phyloP scores from a whole-genome alignment of 2,113 vertebrate genomes.

The Odobenus rosmarus region DNA sequence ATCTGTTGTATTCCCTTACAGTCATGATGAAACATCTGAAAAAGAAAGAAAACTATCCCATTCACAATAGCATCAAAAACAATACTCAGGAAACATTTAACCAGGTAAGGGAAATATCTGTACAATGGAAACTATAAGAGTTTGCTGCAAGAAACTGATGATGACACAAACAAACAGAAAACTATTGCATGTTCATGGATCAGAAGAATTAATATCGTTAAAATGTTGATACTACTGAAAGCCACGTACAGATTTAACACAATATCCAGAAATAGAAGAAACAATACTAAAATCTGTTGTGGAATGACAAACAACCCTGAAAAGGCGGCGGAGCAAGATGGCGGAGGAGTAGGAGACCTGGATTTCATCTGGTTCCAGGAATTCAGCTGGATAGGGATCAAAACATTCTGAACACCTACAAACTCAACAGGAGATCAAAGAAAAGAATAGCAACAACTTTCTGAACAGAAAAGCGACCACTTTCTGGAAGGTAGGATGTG shows the following conservation, averaged over 20 bases:
- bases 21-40: neutral
- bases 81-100: neutral
- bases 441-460: too few relatives aligned
- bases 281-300: neutral
- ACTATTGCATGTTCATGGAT: neutral
- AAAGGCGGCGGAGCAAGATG: neutral
- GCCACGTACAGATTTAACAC: neutral
- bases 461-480: too few relatives aligned
- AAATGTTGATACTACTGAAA: neutral
- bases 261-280: neutral
- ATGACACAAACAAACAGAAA: neutral
- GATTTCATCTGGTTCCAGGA: too few relatives aligned
- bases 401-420: too few relatives aligned
- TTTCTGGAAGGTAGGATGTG: too few relatives aligned
- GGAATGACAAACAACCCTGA: neutral
- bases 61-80: neutral
- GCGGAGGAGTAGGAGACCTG: too few relatives aligned
- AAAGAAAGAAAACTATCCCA: neutral
- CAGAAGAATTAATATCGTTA: neutral
- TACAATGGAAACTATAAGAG: neutral
- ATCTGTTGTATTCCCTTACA: neutral
- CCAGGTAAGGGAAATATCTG: neutral
- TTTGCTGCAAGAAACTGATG: neutral
- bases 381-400: too few relatives aligned
- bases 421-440: too few relatives aligned